Evolutionary conservation across 1,140 invertebrate species (phyloP), one percentile per base, ranked within the genome.

Genomic region (Drosophila kikkawai): DNA sequence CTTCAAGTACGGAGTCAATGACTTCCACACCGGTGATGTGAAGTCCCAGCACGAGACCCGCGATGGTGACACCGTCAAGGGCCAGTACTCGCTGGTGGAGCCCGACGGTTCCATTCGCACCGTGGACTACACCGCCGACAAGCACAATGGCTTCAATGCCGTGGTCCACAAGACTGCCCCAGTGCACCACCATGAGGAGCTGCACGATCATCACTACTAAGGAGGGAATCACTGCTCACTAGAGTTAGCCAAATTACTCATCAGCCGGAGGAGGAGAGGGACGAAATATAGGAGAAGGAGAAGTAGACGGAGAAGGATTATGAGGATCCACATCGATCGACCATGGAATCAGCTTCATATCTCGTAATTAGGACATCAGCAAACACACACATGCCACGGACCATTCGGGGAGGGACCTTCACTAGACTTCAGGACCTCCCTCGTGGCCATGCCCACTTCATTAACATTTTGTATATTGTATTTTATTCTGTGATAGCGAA

Each of bases 111-210:
- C 94, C 22, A 93, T 93, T 48, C 92, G 94, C 45, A 94, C 93
- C 50, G 94, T 94, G 22, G 93, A 94, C 73, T 94, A 94, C 70
- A 93, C 93, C 7, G 94, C 93, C 36, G 94, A 94, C 68, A 90
- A 92, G 57, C 87, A 91, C 70, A 94, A 93, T 58, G 93, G 93
- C 47, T 95, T 95, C 93, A 95, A 95, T 92, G 95, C 95, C 45
- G 93, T 95, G 26, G 95, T 95, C n/a, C 94, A 94, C 91, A 95
- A 95, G 93, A 94, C 94, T 41, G 94, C 94, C 39, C 94, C 94
- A n/a, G 93, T 93, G 50, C 93, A 94, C 39, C 90, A 91, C 37
- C 84, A 92, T 22, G 87, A 92, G 73, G 91, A 91, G 57, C 58
- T 91, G 48, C 91, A 92, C 45, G 88, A 91, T 47, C 82, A 90